A percentile compares a stretch with the other conserved stretches of the same genome.
Conservation (phyloP, 2,113 vertebrate species). For the Psammodynastes pulverulentus region DNA sequence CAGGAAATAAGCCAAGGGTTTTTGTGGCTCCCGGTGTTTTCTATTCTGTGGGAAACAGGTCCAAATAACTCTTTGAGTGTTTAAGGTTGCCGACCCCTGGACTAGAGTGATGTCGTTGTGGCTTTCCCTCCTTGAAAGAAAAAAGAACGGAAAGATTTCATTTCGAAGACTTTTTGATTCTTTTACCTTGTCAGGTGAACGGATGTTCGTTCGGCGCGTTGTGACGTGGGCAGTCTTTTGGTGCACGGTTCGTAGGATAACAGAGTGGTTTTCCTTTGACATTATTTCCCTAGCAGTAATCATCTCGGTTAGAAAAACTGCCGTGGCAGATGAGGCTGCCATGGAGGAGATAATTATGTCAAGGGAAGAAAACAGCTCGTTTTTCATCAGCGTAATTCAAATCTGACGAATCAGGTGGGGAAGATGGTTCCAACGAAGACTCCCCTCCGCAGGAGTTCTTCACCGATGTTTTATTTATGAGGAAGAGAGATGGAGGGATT, state of each 20-base stretch:
- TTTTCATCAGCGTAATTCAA: slow-evolving; percentile 22
- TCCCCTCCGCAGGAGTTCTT: neutral
- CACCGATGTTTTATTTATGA: too few species aligned
- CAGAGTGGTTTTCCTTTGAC: slow-evolving; percentile 3
- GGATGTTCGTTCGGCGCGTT: neutral
- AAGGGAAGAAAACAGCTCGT: neutral
- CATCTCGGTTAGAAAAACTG: neutral
- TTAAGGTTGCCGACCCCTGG: too few species aligned
- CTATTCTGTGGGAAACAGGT: too few species aligned
- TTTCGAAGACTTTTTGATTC: neutral
- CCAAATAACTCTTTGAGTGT: too few species aligned
- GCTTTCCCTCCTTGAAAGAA: neutral
- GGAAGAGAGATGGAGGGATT: neutral
- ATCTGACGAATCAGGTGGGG: neutral
- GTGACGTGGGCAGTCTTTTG: neutral
- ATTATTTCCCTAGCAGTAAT: neutral
- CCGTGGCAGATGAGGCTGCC: slow-evolving; percentile 9
- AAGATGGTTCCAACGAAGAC: slow-evolving; percentile 2
- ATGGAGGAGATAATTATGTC: slow-evolving; percentile 18
- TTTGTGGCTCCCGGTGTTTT: too few species aligned
- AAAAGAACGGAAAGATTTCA: neutral
- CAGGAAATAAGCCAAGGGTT: too few species aligned
- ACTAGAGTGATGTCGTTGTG: too few species aligned
- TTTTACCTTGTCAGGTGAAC: neutral
- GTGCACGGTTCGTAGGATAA: too few species aligned